A percentile compares a stretch with the other conserved stretches of the same genome.
These are phyloP conservation scores for Danaus plexippus DNA, from an alignment of 1,140 invertebrate species.

Conservation along the genomic window DNA sequence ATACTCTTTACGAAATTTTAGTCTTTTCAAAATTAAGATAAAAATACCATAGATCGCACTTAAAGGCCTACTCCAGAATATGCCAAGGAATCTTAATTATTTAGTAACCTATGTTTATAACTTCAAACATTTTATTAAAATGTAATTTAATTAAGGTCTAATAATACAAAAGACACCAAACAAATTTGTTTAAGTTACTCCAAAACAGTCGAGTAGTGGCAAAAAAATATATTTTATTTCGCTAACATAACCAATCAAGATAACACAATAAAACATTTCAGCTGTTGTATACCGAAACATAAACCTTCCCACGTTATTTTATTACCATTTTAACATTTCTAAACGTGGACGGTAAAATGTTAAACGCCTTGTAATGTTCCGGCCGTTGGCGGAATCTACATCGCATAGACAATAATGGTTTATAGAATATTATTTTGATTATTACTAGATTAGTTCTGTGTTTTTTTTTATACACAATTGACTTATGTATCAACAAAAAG, in stretches of 20 bases:
- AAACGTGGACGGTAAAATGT: conserved; percentile 24
- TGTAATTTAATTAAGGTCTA: too few species aligned
- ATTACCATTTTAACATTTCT: conserved; percentile 25
- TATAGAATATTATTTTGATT: conserved; percentile 20
- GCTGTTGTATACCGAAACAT: conserved; percentile 10
- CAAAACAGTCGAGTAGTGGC: too few species aligned
- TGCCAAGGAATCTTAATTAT: too few species aligned
- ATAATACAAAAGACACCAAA: too few species aligned
- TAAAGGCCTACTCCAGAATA: too few species aligned
- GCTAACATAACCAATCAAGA: not conserved
- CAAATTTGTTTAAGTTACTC: too few species aligned
- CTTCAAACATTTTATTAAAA: too few species aligned
- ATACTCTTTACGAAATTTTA: too few species aligned
- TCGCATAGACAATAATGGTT: conserved; percentile 20
- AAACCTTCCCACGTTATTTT: conserved; percentile 27
- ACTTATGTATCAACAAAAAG: not conserved
- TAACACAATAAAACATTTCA: not conserved
- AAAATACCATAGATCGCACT: too few species aligned
- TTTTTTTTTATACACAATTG: conserved; percentile 10
- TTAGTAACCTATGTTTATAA: too few species aligned
- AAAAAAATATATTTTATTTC: too few species aligned
- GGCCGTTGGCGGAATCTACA: conserved; percentile 27
- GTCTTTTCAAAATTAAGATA: too few species aligned
- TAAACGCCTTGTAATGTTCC: conserved; percentile 25
- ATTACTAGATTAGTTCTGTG: conserved; percentile 16